Evolutionary conservation across 2,888 invertebrate genomes (phyloP).

Genomic region (Harmothoe impar): DNA sequence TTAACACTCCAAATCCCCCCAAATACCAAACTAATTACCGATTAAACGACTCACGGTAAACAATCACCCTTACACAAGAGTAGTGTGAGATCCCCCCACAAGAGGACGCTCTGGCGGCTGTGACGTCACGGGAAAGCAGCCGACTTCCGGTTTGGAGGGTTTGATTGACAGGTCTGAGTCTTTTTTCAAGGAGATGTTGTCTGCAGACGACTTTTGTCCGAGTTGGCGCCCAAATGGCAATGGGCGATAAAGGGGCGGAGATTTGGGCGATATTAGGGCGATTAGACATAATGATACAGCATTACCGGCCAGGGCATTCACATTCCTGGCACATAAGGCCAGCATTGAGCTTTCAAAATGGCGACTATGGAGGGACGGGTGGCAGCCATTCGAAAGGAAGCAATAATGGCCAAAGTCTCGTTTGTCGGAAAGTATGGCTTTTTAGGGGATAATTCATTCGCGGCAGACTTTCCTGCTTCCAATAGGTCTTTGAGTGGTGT

Average conservation of each 20-base stretch:
- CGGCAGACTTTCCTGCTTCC: background rate
- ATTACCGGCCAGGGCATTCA: conserved; percentile 14
- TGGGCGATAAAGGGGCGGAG: background rate
- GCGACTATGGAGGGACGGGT: background rate
- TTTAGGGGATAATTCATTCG: conserved; percentile 19
- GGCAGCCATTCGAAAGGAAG: conserved; percentile 15
- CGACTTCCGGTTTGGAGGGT: background rate
- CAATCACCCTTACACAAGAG: background rate
- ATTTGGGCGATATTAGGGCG: conserved; percentile 42
- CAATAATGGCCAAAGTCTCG: background rate
- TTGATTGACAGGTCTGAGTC: conserved; percentile 26
- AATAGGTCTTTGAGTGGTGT: too few relatives aligned
- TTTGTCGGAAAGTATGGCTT: conserved; percentile 23
- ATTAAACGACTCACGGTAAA: background rate
- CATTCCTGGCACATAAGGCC: background rate
- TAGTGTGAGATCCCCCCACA: background rate
- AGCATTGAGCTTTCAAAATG: conserved; percentile 17
- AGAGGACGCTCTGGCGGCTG: background rate
- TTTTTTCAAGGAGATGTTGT: conserved; percentile 12
- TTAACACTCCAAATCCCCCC: background rate
- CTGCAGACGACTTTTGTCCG: background rate
- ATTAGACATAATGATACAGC: conserved; percentile 42
- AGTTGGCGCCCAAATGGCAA: background rate
- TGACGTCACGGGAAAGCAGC: background rate
- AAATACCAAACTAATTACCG: conserved; percentile 36